Conservation (phyloP, 1,140 invertebrate species). For the Paracyclopina nana region DNA sequence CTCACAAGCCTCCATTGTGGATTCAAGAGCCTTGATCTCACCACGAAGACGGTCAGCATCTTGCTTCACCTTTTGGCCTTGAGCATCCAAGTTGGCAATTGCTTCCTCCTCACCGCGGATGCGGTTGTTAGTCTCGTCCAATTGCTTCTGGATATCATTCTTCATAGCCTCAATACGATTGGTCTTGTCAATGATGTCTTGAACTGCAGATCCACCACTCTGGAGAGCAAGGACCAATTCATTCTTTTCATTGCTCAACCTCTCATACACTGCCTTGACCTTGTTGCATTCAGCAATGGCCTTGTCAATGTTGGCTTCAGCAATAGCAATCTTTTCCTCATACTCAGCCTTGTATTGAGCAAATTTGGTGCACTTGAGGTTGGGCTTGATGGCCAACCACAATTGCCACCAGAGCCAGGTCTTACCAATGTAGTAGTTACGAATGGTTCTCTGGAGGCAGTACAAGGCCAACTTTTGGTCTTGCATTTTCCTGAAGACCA, state of each 20-base stretch:
- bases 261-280: constrained; percentile 4
- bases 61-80: constrained; percentile 8
- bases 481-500: constrained; percentile 89
- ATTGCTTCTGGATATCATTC: constrained; percentile 15
- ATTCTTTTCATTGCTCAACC: constrained; percentile 2
- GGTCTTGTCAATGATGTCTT: constrained; percentile 16
- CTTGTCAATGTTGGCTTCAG: constrained; percentile 11
- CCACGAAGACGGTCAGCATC: constrained; percentile 15
- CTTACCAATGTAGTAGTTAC: constrained; percentile 12
- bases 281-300: constrained; percentile 12
- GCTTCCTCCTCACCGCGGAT: constrained; percentile 16
- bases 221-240: constrained; percentile 10
- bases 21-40: constrained; percentile 17
- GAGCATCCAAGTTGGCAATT: constrained; percentile 11
- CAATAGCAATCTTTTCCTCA: constrained; percentile 15
- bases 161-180: constrained; percentile 12
- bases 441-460: constrained; percentile 13
- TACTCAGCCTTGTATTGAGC: constrained; percentile 16
- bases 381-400: constrained; percentile 11
- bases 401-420: constrained; percentile 16
- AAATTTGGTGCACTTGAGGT: constrained; percentile 15
- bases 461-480: constrained; percentile 43
- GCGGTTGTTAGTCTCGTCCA: constrained; percentile 13
- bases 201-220: constrained; percentile 14
- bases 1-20: constrained; percentile 29